Percentiles rank a stretch among this genome's conserved stretches.
Conservation (phyloP, 2,888 invertebrate species). For the Ennomos erosarius region DNA sequence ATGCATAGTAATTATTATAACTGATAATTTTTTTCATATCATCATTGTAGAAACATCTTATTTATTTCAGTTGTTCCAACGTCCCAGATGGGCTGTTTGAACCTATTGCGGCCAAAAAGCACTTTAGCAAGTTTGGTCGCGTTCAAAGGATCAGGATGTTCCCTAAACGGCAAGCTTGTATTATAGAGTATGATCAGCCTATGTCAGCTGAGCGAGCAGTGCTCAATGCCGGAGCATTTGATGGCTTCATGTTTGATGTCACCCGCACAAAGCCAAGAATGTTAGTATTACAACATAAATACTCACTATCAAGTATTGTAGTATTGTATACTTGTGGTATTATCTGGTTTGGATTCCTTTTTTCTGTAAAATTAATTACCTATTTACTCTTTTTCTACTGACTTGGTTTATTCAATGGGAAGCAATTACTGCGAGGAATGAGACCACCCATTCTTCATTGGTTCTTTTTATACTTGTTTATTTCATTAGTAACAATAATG, state of each 20-base stretch:
- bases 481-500: too few species aligned
- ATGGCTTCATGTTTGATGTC: constrained; percentile 86
- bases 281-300: constrained; percentile 50
- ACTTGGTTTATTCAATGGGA: too few species aligned
- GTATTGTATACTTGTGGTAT: too few species aligned
- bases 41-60: too few species aligned
- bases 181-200: constrained; percentile 88
- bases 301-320: neutral
- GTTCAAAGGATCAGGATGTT: constrained; percentile 87
- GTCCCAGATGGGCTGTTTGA: constrained; percentile 88
- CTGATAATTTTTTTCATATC: too few species aligned
- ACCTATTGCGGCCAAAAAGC: constrained; percentile 84
- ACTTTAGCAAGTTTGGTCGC: constrained; percentile 90
- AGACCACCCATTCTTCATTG: too few species aligned
- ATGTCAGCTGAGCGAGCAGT: constrained; percentile 85
- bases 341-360: too few species aligned
- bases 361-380: too few species aligned
- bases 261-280: constrained; percentile 80
- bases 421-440: too few species aligned
- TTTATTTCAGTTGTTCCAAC: constrained; percentile 83
- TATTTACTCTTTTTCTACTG: too few species aligned
- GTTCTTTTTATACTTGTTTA: too few species aligned
- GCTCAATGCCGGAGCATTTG: constrained; percentile 85
- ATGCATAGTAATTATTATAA: too few species aligned
- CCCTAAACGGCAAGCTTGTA: constrained; percentile 87